Evolutionary conservation across 2,888 invertebrate species (phyloP), one percentile per base, ranked within the genome.

Genomic region (Timema podura): DNA sequence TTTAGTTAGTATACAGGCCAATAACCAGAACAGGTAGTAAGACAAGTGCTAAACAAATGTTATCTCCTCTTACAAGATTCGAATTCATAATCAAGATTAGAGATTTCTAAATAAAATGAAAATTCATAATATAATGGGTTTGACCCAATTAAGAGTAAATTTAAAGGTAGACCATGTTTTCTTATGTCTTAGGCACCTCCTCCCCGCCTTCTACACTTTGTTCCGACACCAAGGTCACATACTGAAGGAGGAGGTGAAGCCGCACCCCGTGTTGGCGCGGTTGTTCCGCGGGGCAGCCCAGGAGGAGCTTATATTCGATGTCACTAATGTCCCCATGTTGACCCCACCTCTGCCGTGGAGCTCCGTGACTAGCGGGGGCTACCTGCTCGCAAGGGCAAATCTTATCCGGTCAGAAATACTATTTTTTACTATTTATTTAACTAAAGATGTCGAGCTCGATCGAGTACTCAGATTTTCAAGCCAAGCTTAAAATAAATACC

Each of bases 291-390:
- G 87, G 11, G 90, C 92, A 0, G 85, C 87, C 16, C 85, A 87
- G 48, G 87, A 89, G 76, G 86, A 84, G 0, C 82, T 97, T 74
- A 86, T 85, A 67, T 91, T 97, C 83, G 88, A 91, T 65, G 84
- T 67, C 10, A 76, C 80, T 1, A 74, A 88, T 68, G 82, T 92
- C 68, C 97, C 97, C 13, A 90, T 92, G 84, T 70, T 87, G 16
- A 89, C 89, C 72, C 96, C 97, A 13, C 95, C 97, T 6, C 83
- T 91, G 73, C 97, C 97, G 2, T 97, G 96, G 96, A 82, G 85
- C 59, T 84, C 86, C 0, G 78, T 87, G 5, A 78, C 84, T 49
- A 84, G 82, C 68, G 96, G 96, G 7, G 95, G 95, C 0, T 92
- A 92, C 78, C 81, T 95, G 8, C 79, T 92, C 45, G 86, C 89